Evolutionary conservation across 2,888 invertebrate species (phyloP).

Genomic region (Seira sanloemensis): DNA sequence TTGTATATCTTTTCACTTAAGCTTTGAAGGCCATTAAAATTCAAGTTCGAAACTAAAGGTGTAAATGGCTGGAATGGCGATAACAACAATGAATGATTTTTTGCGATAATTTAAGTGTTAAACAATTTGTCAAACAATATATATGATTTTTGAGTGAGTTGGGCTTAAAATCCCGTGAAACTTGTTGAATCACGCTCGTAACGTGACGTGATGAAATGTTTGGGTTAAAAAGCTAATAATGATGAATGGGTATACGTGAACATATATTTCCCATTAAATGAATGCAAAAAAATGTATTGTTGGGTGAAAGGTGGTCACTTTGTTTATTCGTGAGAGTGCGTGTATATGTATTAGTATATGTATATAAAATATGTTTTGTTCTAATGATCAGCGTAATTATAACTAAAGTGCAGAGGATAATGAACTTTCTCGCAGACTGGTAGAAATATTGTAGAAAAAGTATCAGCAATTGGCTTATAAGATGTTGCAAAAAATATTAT

Average conservation of each 20-base stretch:
- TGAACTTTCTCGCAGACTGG: slow-evolving; percentile 7
- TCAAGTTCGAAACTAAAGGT: neutral
- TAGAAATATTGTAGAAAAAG: too few species aligned
- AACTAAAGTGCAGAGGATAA: slow-evolving; percentile 17
- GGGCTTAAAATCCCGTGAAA: neutral
- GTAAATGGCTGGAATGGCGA: neutral
- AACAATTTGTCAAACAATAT: neutral
- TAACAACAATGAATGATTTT: neutral
- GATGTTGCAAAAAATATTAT: neutral
- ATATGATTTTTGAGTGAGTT: neutral
- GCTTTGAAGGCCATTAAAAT: slow-evolving; percentile 1
- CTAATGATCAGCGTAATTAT: slow-evolving; percentile 12
- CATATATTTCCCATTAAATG: neutral
- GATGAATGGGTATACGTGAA: neutral
- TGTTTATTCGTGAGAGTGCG: slow-evolving; percentile 5
- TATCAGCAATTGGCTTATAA: neutral
- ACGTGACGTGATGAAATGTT: neutral
- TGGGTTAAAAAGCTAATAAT: neutral
- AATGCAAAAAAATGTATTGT: slow-evolving; percentile 15
- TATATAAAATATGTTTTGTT: neutral
- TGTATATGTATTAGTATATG: neutral
- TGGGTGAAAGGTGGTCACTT: slow-evolving; percentile 34
- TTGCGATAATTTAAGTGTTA: neutral
- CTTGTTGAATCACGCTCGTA: neutral
- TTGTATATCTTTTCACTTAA: neutral